A percentile compares a stretch with the other conserved stretches of the same genome.
Conservation (phyloP, 2,113 vertebrate genomes). For the Xiphophorus hellerii region DNA sequence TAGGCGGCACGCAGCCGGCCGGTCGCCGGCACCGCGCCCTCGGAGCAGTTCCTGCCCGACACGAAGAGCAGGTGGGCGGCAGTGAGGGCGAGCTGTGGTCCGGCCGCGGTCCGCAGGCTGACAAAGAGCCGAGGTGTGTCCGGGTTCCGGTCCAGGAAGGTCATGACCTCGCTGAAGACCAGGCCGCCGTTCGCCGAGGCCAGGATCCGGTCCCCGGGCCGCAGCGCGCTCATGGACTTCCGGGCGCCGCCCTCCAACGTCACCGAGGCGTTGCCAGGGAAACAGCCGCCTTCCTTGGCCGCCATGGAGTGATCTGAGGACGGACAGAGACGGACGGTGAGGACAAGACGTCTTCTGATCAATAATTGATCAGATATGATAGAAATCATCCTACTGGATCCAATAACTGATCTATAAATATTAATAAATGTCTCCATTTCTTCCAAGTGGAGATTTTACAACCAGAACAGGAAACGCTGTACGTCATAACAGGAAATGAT, state of each 20-base stretch:
- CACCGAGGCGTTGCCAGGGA: slow-evolving; percentile 85
- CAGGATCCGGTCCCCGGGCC: slow-evolving; percentile 86
- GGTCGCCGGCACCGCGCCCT: slow-evolving; percentile 32
- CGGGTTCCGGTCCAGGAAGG: slow-evolving; percentile 88
- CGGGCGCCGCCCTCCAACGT: slow-evolving; percentile 81
- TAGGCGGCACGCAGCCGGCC: slow-evolving; percentile 81
- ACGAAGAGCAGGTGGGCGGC: slow-evolving; percentile 90
- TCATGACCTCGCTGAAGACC: slow-evolving; percentile 88
- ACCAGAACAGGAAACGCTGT: background rate
- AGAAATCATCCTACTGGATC: background rate
- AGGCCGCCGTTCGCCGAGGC: slow-evolving; percentile 77
- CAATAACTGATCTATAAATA: background rate
- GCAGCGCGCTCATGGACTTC: slow-evolving; percentile 81
- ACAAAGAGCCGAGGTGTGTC: slow-evolving; percentile 80
- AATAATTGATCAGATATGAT: too few relatives aligned
- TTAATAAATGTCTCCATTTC: background rate
- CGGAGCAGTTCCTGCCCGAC: slow-evolving; percentile 81
- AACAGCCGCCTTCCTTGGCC: slow-evolving; percentile 93
- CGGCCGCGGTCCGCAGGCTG: slow-evolving; percentile 81
- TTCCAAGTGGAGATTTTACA: too few relatives aligned
- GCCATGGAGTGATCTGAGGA: slow-evolving; percentile 90
- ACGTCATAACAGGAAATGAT: too few relatives aligned
- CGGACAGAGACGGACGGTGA: background rate
- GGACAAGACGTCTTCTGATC: too few relatives aligned
- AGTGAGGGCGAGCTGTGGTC: slow-evolving; percentile 83